Base-by-base conservation (phyloP, 2,888 invertebrate species). In the Lepidocyrtoides sp. region DNA sequence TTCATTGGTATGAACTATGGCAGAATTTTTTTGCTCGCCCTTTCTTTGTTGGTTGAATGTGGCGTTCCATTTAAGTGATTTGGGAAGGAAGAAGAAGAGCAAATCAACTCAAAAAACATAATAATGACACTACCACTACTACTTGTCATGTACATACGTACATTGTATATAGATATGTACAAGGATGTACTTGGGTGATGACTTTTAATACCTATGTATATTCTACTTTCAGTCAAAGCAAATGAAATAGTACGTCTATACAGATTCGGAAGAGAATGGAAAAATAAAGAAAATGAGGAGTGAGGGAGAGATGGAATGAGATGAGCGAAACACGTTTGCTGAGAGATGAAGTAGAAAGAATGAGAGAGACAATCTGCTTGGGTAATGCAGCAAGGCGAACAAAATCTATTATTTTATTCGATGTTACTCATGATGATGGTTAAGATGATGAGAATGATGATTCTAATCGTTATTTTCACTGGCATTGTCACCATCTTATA, bases 341-440 rank as follows among this genome's bases (percentile, higher is more conserved):
- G 12, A 41, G 44, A 77, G 17, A 60, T 83, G 83, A 83, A 60
- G 12, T 32, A 32, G 4, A 2, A 3, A 60, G 23, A 60, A 14
- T n/a, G 14, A 32, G 32, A 44, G 66, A 66, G 29, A 83, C 66
- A 69, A 84, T 84, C 84, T 51, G 32, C 51, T 84, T 69, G 69
- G 51, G 17, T 29, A 51, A 69, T 84, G 54, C 69, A 54, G 17
- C 84, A 69, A 84, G 32, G 69, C 63, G 44, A 17, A 48, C 82
- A 77, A 75, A 86, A 85, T 57, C 86, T 29, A 85, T 75, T 48
- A 75, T 48, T 77, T 60, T 26, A 86, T 77, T 63, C 44, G 77
- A 63, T 32, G 66, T 10, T 32, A 32, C 69, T 66, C 63, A 48
- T 83, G 23, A 60, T 41, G 20, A 66, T 48, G 20, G n/a, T n/a